Evolutionary conservation across 1,140 invertebrate species (phyloP).

Genomic region (Nymphalis io): DNA sequence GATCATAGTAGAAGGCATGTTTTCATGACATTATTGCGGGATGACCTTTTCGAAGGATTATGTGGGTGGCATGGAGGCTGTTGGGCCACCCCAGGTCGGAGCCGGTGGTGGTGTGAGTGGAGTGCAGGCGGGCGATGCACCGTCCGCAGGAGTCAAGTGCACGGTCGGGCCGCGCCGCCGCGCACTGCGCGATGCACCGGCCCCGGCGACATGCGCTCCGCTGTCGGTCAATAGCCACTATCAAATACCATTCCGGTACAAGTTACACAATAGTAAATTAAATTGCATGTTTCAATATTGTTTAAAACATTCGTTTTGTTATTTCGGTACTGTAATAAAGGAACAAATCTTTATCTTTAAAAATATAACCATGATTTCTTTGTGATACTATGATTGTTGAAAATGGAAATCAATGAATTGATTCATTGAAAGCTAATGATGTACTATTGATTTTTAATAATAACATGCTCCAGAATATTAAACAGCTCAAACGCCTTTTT

Average conservation of each 20-base stretch:
- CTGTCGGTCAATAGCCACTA: slow-evolving; percentile 68
- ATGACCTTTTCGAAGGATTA: slow-evolving; percentile 53
- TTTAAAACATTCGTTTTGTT: too few relatives aligned
- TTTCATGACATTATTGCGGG: slow-evolving; percentile 35
- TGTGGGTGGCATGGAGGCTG: slow-evolving; percentile 47
- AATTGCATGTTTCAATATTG: background rate
- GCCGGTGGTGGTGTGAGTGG: slow-evolving; percentile 33
- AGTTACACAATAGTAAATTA: slow-evolving; percentile 16
- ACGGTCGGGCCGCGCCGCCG: slow-evolving; percentile 56
- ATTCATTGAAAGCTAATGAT: too few relatives aligned
- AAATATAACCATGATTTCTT: too few relatives aligned
- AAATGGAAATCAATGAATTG: too few relatives aligned
- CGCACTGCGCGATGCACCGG: slow-evolving; percentile 30
- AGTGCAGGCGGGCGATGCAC: slow-evolving; percentile 67
- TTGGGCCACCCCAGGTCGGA: slow-evolving; percentile 18
- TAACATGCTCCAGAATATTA: too few relatives aligned
- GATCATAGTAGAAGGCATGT: slow-evolving; percentile 6
- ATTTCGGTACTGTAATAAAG: too few relatives aligned
- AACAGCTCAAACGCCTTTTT: too few relatives aligned
- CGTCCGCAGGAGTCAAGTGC: slow-evolving; percentile 66
- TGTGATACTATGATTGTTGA: too few relatives aligned
- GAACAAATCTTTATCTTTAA: too few relatives aligned
- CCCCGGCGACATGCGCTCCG: slow-evolving; percentile 55
- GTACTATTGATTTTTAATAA: too few relatives aligned
- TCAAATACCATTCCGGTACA: slow-evolving; percentile 33